Evolutionary conservation across 2,113 vertebrate species (phyloP).

Genomic region (Cheirogaleus medius): DNA sequence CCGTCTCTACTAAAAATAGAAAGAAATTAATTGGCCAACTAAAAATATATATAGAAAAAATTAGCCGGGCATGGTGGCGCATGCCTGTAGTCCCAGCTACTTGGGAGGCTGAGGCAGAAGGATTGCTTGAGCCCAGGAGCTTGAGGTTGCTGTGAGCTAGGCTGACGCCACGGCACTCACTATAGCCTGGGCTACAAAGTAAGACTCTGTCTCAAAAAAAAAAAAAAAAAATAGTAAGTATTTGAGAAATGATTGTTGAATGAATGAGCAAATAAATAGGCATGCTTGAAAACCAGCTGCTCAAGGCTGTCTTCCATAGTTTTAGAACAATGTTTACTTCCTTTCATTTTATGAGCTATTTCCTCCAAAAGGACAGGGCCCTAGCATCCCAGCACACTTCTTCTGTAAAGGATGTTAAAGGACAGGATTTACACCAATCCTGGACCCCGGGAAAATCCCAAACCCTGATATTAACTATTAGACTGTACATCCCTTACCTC

Average conservation of each 20-base stretch:
- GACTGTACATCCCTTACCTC: not conserved
- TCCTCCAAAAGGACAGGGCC: not conserved
- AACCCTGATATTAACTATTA: not conserved
- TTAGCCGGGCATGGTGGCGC: no score
- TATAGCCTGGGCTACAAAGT: no score
- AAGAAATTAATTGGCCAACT: no score
- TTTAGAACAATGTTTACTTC: not conserved
- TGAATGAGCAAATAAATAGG: not conserved
- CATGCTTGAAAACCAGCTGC: not conserved
- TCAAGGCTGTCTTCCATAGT: not conserved
- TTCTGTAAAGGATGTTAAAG: not conserved
- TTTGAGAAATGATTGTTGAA: constrained; percentile 9
- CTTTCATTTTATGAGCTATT: not conserved
- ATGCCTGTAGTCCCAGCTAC: no score
- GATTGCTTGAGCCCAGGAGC: no score
- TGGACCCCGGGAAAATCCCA: not conserved
- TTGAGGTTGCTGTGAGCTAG: no score
- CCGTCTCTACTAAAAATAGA: no score
- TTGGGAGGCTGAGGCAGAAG: no score
- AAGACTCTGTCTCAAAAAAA: no score
- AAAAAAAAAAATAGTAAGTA: not conserved
- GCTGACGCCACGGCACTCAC: no score
- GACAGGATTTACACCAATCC: not conserved
- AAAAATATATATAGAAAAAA: no score
- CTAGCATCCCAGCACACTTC: no score